Conservation (phyloP, 2,797 vertebrate genomes). For the Mus spretus region DNA sequence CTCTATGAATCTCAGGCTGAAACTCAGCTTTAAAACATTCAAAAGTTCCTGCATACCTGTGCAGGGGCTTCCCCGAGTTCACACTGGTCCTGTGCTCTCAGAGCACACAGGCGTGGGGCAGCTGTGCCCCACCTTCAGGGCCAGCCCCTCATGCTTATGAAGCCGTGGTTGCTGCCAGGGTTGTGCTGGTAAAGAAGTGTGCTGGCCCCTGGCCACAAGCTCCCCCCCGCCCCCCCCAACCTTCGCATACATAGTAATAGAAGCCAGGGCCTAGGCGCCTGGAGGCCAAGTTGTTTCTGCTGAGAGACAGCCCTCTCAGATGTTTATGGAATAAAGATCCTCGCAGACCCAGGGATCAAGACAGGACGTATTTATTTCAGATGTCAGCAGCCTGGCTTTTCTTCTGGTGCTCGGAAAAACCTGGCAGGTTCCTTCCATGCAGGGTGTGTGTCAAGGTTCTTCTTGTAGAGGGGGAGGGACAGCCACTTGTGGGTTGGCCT, state of each 20-base stretch:
- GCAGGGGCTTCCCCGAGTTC: fast-evolving
- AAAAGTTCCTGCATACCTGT: background rate
- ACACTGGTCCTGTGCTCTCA: background rate
- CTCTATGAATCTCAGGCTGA: background rate
- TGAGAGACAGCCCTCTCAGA: background rate
- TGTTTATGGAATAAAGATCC: background rate
- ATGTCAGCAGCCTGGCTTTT: background rate
- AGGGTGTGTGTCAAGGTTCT: background rate
- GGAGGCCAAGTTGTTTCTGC: background rate
- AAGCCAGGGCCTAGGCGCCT: background rate
- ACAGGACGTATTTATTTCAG: slow-evolving; percentile 4
- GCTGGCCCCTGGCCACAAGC: too few species aligned
- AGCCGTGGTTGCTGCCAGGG: background rate
- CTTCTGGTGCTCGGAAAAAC: background rate
- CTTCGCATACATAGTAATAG: background rate
- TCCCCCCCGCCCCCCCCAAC: background rate
- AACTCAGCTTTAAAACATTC: background rate
- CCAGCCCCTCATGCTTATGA: background rate
- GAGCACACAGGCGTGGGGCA: background rate
- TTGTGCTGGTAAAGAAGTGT: background rate
- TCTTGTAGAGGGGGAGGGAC: background rate
- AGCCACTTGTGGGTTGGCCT: background rate
- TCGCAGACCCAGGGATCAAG: background rate
- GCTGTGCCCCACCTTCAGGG: background rate
- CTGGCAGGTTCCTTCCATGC: fast-evolving